Evolutionary conservation across 1,140 invertebrate species (phyloP).

Genomic region (Harpegnathos saltator): DNA sequence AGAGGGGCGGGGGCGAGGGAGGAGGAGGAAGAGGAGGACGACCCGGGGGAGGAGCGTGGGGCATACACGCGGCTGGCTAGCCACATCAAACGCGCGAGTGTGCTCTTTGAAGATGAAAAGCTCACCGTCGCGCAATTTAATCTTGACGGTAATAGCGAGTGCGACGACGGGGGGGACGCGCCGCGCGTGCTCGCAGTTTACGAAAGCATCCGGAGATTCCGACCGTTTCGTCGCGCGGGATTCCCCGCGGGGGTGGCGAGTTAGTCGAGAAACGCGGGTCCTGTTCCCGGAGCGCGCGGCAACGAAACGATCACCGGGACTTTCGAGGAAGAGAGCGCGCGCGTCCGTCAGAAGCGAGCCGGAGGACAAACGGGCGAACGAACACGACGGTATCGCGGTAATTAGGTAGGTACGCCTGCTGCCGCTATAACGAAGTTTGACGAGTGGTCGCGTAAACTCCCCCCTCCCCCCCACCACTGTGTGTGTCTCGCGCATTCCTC

Average conservation of each 20-base stretch:
- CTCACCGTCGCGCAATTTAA: constrained; percentile 78
- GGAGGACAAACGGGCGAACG: constrained; percentile 75
- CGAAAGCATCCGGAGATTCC: constrained; percentile 69
- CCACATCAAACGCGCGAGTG: constrained; percentile 78
- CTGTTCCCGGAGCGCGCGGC: neutral
- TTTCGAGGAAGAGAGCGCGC: constrained; percentile 30
- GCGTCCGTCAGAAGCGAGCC: constrained; percentile 67
- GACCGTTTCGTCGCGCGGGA: constrained; percentile 29
- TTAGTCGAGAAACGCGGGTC: constrained; percentile 23
- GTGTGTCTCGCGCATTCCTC: neutral
- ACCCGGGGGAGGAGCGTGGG: neutral
- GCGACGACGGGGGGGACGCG: neutral
- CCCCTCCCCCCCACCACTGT: neutral
- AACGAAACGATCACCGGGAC: constrained; percentile 46
- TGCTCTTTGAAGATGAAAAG: constrained; percentile 79
- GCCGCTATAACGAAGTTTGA: constrained; percentile 65
- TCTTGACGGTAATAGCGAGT: constrained; percentile 72
- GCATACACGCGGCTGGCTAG: constrained; percentile 63
- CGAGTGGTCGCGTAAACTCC: constrained; percentile 31
- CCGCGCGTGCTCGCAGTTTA: constrained; percentile 66
- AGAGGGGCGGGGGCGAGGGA: too few relatives aligned
- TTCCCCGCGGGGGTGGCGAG: constrained; percentile 1
- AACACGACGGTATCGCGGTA: constrained; percentile 73
- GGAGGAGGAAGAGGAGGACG: neutral
- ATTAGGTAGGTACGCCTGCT: constrained; percentile 76